Conservation (phyloP, 1,140 invertebrate genomes). For the Drosophila parabipectinata region DNA sequence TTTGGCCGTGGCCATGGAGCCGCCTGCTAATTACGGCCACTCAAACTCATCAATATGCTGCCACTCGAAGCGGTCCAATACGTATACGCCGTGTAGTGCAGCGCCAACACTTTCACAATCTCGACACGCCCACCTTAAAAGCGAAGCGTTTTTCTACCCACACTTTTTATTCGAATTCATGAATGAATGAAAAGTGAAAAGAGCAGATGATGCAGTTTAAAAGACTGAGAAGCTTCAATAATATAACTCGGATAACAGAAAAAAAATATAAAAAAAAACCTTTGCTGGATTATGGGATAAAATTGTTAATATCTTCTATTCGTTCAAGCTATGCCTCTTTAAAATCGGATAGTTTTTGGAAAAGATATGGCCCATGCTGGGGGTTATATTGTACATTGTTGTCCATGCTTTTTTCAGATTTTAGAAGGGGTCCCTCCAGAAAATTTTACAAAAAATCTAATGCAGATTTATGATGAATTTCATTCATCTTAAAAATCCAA, state of each 20-base stretch:
- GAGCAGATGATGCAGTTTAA: not conserved
- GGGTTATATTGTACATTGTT: no score
- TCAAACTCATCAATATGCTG: conserved; percentile 71
- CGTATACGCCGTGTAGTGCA: conserved; percentile 52
- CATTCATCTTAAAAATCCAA: no score
- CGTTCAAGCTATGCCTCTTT: no score
- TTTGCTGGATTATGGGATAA: no score
- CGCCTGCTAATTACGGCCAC: conserved; percentile 60
- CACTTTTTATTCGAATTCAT: conserved; percentile 6
- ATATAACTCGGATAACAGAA: not conserved
- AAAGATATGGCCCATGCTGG: no score
- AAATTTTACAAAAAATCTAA: no score
- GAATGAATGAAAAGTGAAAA: conserved; percentile 71
- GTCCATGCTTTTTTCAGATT: no score
- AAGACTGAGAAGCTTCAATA: conserved; percentile 5
- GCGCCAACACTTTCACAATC: conserved; percentile 63
- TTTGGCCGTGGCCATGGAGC: conserved; percentile 59
- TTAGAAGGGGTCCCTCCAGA: no score
- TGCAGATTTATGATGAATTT: no score
- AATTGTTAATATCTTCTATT: no score
- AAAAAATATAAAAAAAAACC: no score
- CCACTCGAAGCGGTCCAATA: conserved; percentile 41
- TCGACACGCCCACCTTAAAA: conserved; percentile 27
- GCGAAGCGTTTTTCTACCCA: conserved; percentile 38
- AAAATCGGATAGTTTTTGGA: no score